A percentile compares a stretch with the other conserved stretches of the same genome.
phyloP scores from a whole-genome alignment of 1,140 invertebrate genomes.

The Reticulitermes speratus region DNA sequence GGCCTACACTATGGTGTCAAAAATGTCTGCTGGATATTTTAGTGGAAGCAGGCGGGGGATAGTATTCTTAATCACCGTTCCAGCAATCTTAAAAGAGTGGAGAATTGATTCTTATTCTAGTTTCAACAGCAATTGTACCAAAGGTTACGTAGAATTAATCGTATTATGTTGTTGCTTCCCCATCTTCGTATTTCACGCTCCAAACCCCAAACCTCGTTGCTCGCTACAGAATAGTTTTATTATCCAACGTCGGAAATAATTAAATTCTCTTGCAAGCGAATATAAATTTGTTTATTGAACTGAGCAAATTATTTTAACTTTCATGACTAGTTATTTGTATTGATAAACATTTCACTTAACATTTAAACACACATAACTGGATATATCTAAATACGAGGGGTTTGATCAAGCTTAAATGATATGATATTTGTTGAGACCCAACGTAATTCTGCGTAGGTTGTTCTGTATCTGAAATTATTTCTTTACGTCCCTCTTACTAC shows the following conservation, averaged over 20 bases:
- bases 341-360: neutral
- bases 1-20: neutral
- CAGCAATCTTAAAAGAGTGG: neutral
- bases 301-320: neutral
- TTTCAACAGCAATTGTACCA: neutral
- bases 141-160: neutral
- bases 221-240: neutral
- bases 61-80: neutral
- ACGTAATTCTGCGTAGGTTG: neutral
- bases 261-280: neutral
- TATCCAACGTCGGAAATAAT: neutral
- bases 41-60: neutral
- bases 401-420: neutral
- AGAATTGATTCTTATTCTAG: neutral
- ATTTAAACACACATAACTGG: too few species aligned
- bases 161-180: neutral
- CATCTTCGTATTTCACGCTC: slow-evolving; percentile 15
- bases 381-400: neutral
- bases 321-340: neutral
- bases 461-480: neutral
- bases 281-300: neutral
- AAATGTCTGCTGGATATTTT: neutral
- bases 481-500: neutral
- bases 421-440: neutral
- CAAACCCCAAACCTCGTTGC: neutral